A percentile compares a stretch with the other conserved stretches of the same genome.
These are phyloP conservation scores for Misgurnus mizolepis DNA, from an alignment of 2,113 vertebrate genomes.

Conservation along the genomic window DNA sequence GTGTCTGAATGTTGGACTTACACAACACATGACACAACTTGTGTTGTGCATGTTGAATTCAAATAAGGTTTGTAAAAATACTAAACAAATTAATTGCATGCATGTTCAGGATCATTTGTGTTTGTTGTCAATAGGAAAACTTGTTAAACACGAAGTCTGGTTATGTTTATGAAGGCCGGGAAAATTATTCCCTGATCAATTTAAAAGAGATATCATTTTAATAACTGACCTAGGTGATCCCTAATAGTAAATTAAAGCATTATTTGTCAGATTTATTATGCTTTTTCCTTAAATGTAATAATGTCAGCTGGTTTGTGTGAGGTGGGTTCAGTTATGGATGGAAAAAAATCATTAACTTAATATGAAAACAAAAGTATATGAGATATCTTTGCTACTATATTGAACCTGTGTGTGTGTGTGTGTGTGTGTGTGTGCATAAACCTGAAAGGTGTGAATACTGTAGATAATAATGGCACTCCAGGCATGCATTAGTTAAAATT, in stretches of 20 bases:
- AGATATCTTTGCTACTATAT: no score
- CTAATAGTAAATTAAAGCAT: no score
- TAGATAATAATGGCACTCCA: background rate
- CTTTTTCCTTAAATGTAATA: no score
- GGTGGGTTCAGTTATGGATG: no score
- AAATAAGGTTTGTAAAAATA: background rate
- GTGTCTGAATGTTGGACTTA: background rate
- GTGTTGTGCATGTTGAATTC: background rate
- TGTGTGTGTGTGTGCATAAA: background rate
- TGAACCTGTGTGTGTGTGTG: background rate
- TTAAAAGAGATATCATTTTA: no score
- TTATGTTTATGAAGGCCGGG: background rate
- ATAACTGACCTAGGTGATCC: no score
- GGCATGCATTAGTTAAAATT: background rate
- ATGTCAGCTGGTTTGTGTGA: no score
- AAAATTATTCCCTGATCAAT: no score
- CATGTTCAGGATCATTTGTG: background rate
- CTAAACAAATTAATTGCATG: background rate
- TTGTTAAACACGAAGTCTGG: background rate
- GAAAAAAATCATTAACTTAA: no score
- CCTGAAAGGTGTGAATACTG: slow-evolving; percentile 1
- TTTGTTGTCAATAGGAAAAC: background rate
- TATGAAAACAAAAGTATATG: no score
- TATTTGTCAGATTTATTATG: no score
- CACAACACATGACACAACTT: background rate